A percentile compares a stretch with the other conserved stretches of the same genome.
Conservation (phyloP, 2,797 vertebrate species). For the Hemitrygon akajei region DNA sequence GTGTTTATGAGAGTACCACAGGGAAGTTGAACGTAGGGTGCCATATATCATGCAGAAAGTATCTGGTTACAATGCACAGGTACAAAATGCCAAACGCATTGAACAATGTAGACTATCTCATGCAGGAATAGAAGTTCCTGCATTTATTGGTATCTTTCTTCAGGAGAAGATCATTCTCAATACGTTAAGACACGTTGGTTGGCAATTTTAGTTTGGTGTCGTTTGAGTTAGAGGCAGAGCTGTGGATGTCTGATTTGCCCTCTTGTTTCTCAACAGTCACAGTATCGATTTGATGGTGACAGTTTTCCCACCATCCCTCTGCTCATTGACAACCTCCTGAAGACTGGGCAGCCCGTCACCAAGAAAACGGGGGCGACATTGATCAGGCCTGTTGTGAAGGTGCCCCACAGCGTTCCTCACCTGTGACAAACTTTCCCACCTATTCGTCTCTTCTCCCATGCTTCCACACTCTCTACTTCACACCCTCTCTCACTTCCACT, state of each 20-base stretch:
- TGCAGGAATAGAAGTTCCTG: too few relatives aligned
- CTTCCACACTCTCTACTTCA: not conserved
- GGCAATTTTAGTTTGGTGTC: not conserved
- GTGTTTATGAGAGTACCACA: too few relatives aligned
- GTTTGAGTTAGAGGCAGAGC: not conserved
- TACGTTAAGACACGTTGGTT: not conserved
- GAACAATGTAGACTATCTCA: not conserved
- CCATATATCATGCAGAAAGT: too few relatives aligned
- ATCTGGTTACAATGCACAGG: too few relatives aligned
- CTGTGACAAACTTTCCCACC: not conserved
- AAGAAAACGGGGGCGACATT: conserved; percentile 69
- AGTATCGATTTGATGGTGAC: conserved; percentile 84
- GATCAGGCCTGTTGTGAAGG: conserved; percentile 74
- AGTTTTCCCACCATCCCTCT: conserved; percentile 72
- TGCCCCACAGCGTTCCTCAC: conserved; percentile 43
- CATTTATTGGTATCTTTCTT: too few relatives aligned
- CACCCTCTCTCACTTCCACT: not conserved
- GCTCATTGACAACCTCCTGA: conserved; percentile 72
- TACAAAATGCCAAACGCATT: too few relatives aligned
- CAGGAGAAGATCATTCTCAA: too few relatives aligned
- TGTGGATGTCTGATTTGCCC: not conserved
- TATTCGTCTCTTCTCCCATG: not conserved
- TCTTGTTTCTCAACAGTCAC: conserved; percentile 56
- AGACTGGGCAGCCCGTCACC: conserved; percentile 68
- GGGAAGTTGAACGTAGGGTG: too few relatives aligned